A percentile compares a stretch with the other conserved stretches of the same genome.
These are phyloP conservation scores for Azorinus chamasolen DNA, from an alignment of 2,888 invertebrate species.

Conservation along the genomic window DNA sequence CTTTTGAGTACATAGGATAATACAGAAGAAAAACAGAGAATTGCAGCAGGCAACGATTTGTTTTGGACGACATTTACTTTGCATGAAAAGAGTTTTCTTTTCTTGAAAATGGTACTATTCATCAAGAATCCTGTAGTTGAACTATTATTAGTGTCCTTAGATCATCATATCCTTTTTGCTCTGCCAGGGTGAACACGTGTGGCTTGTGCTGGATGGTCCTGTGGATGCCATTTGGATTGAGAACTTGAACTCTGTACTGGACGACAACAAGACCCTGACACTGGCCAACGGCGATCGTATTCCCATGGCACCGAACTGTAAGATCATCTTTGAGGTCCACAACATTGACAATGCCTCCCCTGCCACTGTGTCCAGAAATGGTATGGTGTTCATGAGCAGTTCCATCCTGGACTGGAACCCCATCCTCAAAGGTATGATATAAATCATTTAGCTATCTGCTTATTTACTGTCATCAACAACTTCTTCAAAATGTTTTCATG, in stretches of 20 bases:
- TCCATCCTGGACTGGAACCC: constrained; percentile 97
- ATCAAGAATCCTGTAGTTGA: too few species aligned
- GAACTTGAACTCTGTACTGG: constrained; percentile 87
- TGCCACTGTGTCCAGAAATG: constrained; percentile 87
- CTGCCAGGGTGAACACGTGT: constrained; percentile 86
- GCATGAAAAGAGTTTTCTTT: too few species aligned
- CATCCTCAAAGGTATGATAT: constrained; percentile 90
- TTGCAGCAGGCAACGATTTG: too few species aligned
- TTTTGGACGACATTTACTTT: too few species aligned
- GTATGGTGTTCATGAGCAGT: constrained; percentile 95
- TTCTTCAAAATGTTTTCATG: too few species aligned
- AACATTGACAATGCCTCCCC: constrained; percentile 87
- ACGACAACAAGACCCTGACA: constrained; percentile 87
- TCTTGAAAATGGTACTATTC: too few species aligned
- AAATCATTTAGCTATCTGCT: neutral
- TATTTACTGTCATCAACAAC: too few species aligned
- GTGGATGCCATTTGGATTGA: constrained; percentile 87
- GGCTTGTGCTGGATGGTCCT: constrained; percentile 86
- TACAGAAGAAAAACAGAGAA: too few species aligned
- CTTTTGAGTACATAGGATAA: too few species aligned
- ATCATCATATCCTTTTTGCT: too few species aligned
- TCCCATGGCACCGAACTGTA: constrained; percentile 86
- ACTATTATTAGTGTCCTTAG: too few species aligned
- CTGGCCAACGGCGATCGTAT: constrained; percentile 87
- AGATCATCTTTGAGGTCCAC: constrained; percentile 87